These are phyloP conservation scores for Lamellibrachia columna DNA, from an alignment of 2,888 invertebrate species.

Conservation along the genomic window DNA sequence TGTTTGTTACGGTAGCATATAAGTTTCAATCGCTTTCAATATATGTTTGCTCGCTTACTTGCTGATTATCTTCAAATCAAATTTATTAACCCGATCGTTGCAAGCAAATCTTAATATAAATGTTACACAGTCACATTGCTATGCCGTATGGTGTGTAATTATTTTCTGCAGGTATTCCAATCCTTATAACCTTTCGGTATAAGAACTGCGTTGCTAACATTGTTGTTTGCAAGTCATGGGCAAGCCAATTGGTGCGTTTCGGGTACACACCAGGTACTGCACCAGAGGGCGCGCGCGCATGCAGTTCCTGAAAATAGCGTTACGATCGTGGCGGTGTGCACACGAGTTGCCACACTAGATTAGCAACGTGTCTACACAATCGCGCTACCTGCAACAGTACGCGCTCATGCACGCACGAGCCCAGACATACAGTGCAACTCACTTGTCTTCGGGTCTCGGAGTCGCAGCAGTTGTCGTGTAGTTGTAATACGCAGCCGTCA, in stretches of 20 bases:
- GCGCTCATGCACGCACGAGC: not conserved
- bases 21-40: not conserved
- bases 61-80: not conserved
- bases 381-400: not conserved
- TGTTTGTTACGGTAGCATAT: not conserved
- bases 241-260: too few species aligned
- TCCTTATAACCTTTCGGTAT: too few species aligned
- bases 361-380: not conserved
- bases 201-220: too few species aligned
- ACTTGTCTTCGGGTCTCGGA: constrained; percentile 9
- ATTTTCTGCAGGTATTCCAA: not conserved
- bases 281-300: too few species aligned
- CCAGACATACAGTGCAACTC: not conserved
- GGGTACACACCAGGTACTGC: too few species aligned
- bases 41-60: not conserved
- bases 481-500: not conserved
- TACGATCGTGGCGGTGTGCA: too few species aligned
- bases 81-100: not conserved
- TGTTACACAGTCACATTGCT: not conserved
- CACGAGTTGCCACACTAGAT: not conserved
- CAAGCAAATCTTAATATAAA: not conserved
- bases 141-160: too few species aligned
- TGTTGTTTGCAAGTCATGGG: too few species aligned
- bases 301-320: too few species aligned
- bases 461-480: not conserved